Base-by-base conservation (phyloP, 2,797 vertebrate genomes). In the Botia almorhae region DNA sequence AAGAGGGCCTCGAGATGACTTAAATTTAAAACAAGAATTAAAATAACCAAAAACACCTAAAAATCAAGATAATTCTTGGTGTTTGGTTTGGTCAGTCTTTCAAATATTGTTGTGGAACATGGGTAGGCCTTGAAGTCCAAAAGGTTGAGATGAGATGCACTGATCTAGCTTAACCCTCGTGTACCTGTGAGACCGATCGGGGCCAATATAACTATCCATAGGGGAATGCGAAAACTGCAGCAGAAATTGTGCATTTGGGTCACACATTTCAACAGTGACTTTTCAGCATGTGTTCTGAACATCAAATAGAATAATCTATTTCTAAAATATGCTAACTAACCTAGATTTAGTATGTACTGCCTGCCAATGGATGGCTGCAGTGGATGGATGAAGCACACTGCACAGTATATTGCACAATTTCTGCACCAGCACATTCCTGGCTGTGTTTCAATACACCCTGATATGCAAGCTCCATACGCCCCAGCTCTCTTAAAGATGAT, bases 241-340 rank as follows among this genome's bases (percentile, higher is more conserved):
- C 68, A 56, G 43, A 71, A 65, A 53, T 73, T 69, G 74, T 48
- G 21, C 58, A 81, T 83, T 61, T 78, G 63, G 84, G 81, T 75
- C 70, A 81, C 75, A 39, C 39, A 69, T 82, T 80, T 69, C 23
- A 75, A 69, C 43, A 71, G 58, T 76, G 51, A 68, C 50, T 78
- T 50, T 60, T 63, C 13, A 69, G 39, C 64, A 58, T 72, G 67
- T 81, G 74, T 86, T 83, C 68, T 78, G 60, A 33, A 81, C 78
- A 86, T 86, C 85, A 86, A 86, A 86, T 72, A 74, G 85, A 86
- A 84, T 83, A 76, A 68, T 83, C 48, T 80, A 71, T 81, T 80
- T 19, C 23, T 64, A 51, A 81, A 71, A 64, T 78, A 68, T 33
- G 79, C 69, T 74, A 81, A 81, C 60, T 86, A 83, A 79, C 83